Conservation (phyloP, 2,113 vertebrate species). For the Pedionomus torquatus region DNA sequence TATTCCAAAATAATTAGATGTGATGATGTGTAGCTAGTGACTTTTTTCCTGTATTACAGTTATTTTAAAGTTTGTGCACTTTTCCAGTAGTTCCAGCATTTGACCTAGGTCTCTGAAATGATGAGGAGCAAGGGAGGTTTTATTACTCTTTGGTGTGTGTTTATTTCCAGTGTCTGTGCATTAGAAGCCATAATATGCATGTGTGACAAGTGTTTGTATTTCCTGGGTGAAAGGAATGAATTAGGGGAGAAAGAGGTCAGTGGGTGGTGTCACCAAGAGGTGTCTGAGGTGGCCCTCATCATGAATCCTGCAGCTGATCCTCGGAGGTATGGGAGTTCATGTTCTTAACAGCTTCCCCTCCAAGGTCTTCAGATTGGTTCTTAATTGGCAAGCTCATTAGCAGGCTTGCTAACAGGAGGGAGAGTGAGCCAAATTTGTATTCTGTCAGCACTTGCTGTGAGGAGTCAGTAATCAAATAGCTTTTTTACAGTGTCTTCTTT, state of each 20-base stretch:
- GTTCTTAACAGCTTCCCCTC: slow-evolving; percentile 44
- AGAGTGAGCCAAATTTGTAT: slow-evolving; percentile 27
- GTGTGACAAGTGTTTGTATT: slow-evolving; percentile 8
- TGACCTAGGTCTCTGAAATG: background rate
- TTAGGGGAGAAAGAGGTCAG: background rate
- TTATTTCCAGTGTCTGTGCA: background rate
- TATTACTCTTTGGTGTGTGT: background rate
- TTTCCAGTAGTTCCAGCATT: background rate
- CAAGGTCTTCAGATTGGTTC: slow-evolving; percentile 47
- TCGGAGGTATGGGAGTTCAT: slow-evolving; percentile 4
- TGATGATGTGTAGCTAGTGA: background rate
- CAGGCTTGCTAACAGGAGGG: background rate
- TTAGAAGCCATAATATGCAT: background rate
- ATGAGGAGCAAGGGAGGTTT: background rate
- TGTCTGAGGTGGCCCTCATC: fast-evolving
- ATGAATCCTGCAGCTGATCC: background rate
- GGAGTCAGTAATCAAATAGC: slow-evolving; percentile 33
- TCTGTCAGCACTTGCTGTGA: slow-evolving; percentile 41
- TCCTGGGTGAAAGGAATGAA: background rate
- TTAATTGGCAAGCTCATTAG: slow-evolving; percentile 67
- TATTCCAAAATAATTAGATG: background rate
- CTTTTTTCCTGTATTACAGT: background rate
- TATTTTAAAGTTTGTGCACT: background rate
- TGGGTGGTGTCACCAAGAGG: background rate
- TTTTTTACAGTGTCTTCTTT: background rate